These are phyloP conservation scores for Trimorus sp. DNA, from an alignment of 2,888 invertebrate species.

Conservation along the genomic window DNA sequence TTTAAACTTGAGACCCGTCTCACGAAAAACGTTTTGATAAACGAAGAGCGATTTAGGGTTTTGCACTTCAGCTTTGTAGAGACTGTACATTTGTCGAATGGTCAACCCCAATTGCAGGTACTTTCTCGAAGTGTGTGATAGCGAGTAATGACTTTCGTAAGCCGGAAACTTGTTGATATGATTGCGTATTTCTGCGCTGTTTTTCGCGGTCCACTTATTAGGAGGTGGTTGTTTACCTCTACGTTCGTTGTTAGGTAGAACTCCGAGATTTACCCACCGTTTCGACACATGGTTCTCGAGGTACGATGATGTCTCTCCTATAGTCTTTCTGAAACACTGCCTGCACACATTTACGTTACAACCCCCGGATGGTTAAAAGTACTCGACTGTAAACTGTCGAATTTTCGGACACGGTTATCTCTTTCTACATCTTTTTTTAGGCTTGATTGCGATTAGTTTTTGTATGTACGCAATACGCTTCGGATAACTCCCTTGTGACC, in stretches of 20 bases:
- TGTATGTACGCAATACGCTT: neutral
- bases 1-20: constrained; percentile 62
- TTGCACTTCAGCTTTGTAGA: neutral
- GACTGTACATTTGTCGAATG: constrained; percentile 11
- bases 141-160: constrained; percentile 56
- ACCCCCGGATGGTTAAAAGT: constrained; percentile 7
- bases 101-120: constrained; percentile 40
- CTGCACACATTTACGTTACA: constrained; percentile 31
- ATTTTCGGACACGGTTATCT: neutral
- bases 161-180: constrained; percentile 43
- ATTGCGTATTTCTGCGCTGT: constrained; percentile 9
- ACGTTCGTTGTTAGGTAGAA: neutral
- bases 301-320: constrained; percentile 28
- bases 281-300: neutral
- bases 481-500: constrained; percentile 18
- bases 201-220: constrained; percentile 19
- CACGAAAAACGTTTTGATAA: constrained; percentile 50
- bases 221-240: neutral
- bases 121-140: constrained; percentile 41
- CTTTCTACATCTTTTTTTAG: neutral
- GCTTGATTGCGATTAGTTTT: neutral
- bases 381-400: constrained; percentile 9
- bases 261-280: neutral
- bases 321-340: constrained; percentile 32
- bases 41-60: constrained; percentile 34